These are phyloP conservation scores for Platygyra sinensis DNA, from an alignment of 64 coral and sea anemone genomes.

Conservation along the genomic window DNA sequence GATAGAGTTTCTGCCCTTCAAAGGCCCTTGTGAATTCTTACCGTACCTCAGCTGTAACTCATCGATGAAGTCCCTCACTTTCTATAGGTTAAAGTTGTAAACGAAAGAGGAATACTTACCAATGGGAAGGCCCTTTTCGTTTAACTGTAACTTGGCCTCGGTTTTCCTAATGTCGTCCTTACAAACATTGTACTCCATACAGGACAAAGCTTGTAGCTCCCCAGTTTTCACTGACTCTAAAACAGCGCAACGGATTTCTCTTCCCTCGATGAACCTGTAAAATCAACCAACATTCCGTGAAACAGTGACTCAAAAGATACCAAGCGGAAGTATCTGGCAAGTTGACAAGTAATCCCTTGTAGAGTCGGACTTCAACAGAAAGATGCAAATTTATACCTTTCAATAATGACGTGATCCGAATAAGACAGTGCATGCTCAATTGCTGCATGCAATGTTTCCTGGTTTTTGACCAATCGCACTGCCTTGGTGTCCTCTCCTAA, in stretches of 20 bases:
- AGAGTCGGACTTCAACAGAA: not conserved
- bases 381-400: not conserved
- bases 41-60: not conserved
- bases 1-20: too few species aligned
- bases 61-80: not conserved
- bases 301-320: not conserved
- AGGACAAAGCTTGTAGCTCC: conserved; percentile 1
- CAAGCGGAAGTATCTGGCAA: not conserved
- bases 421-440: conserved; percentile 1
- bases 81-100: not conserved
- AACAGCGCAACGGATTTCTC: conserved; percentile 35
- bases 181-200: conserved; percentile 13
- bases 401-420: conserved; percentile 12
- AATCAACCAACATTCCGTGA: not conserved
- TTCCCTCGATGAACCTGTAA: conserved; percentile 26
- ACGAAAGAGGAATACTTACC: not conserved
- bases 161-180: conserved; percentile 18
- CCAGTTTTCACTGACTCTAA: not conserved
- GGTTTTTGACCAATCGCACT: not conserved
- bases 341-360: not conserved
- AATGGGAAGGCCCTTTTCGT: conserved; percentile 31
- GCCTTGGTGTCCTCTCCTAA: not conserved
- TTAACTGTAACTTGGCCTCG: not conserved
- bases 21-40: too few species aligned
- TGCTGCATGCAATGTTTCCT: not conserved